Evolutionary conservation across 2,113 vertebrate genomes (phyloP), one percentile per base, ranked within the genome.

Genomic region (Oceanites oceanicus): DNA sequence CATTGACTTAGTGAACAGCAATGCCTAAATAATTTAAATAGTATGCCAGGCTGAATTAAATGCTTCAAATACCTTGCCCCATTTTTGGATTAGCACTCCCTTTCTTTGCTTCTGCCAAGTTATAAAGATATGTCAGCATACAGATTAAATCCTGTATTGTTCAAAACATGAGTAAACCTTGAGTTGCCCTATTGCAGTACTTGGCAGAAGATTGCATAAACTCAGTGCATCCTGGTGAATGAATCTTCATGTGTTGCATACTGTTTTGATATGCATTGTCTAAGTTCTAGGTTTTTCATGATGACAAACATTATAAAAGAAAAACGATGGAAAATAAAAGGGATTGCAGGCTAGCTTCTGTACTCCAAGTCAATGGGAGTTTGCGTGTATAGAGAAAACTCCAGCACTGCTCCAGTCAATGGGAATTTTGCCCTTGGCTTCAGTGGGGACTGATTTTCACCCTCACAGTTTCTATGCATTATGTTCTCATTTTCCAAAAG

Each of bases 341-440:
- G 15, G 15, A 71, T 53, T 83, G 55, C 2, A 3, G 58, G 12
- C 9, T 66, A 38, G 7, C 34, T 91, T 86, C 68, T 70, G 56
- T 42, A 55, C 34, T 81, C 20, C 56, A 67, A 29, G 30, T 74
- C 65, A 75, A 9, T 15, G 45, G 25, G 77, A 73, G 22, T 40
- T 90, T 65, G 14, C 5, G 11, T 3, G 4, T 29, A 42, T 3
- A 50, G 49, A 42, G 34, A 23, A 88, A 94, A 72, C 42, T 42
- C 36, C 47, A 73, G 12, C 53, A 68, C 27, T 59, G n/a, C 7
- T 65, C 50, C 56, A 77, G 62, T 47, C 42, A 78, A 61, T 25
- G 53, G 36, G 11, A 88, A 86, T 92, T 96, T 93, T 94, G 30
- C 30, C 10, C 88, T 93, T 85, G 52, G 27, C 52, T 92, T 87